Conservation (phyloP, 2,888 invertebrate genomes). For the Pogonocherus hispidulus region DNA sequence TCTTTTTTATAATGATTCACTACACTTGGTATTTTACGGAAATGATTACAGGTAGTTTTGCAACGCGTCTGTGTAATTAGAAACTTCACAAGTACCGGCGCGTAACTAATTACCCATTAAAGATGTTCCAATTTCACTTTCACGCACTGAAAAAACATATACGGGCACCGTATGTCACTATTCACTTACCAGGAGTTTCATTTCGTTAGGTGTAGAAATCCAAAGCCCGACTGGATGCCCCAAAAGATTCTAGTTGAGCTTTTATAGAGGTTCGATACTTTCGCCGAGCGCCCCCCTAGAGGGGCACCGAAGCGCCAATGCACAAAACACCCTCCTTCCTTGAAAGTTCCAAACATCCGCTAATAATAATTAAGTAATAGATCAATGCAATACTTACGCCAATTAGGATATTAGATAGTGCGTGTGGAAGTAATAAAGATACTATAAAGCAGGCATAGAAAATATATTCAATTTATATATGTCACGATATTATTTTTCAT, state of each 20-base stretch:
- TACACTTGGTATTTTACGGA: conserved; percentile 12
- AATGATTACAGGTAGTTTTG: conserved; percentile 3
- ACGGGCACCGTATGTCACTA: conserved; percentile 48
- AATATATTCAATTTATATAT: not conserved
- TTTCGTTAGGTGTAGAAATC: conserved; percentile 45
- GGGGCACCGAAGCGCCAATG: conserved; percentile 53
- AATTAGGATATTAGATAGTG: conserved; percentile 35
- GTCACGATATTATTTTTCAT: too few species aligned
- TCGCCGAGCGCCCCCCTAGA: conserved; percentile 56
- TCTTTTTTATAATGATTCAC: not conserved
- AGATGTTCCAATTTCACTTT: conserved; percentile 53
- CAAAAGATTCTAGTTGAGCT: conserved; percentile 35
- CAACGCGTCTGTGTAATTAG: conserved; percentile 22
- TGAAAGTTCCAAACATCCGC: conserved; percentile 57
- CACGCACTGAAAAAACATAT: conserved; percentile 37
- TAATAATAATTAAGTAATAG: conserved; percentile 54
- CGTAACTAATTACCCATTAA: conserved; percentile 42
- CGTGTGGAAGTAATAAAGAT: conserved; percentile 28
- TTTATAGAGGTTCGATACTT: conserved; percentile 65
- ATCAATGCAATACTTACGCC: conserved; percentile 41
- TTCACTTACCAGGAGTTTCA: conserved; percentile 67
- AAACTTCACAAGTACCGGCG: conserved; percentile 43
- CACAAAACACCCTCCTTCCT: conserved; percentile 57
- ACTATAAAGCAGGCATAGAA: not conserved
- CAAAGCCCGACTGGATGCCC: conserved; percentile 61